Evolutionary conservation across 1,140 invertebrate genomes (phyloP).

Genomic region (Scaptomyza graminum): DNA sequence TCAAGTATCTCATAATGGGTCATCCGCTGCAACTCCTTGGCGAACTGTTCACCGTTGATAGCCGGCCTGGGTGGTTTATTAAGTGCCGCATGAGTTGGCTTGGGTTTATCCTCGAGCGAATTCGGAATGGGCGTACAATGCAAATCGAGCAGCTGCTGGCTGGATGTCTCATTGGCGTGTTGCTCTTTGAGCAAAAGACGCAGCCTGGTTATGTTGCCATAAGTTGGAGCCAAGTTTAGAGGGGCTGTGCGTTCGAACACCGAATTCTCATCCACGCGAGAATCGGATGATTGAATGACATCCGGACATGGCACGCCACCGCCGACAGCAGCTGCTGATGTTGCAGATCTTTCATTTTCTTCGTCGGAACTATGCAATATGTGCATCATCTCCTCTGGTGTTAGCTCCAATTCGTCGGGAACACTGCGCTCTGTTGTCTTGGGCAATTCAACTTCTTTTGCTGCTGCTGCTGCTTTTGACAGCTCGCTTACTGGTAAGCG

Average conservation of each 20-base stretch:
- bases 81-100: slow-evolving; percentile 7
- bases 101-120: background rate
- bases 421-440: slow-evolving; percentile 19
- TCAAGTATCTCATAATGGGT: slow-evolving; percentile 73
- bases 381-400: background rate
- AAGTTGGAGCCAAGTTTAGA: slow-evolving; percentile 46
- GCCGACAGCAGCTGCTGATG: background rate
- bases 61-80: slow-evolving; percentile 63
- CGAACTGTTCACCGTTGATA: slow-evolving; percentile 73
- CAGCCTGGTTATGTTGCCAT: slow-evolving; percentile 27
- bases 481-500: background rate
- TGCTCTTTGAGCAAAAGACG: background rate
- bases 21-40: slow-evolving; percentile 60
- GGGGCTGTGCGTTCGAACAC: slow-evolving; percentile 8
- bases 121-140: slow-evolving; percentile 12
- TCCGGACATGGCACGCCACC: slow-evolving; percentile 4
- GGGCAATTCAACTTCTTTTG: background rate
- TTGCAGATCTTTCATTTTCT: background rate
- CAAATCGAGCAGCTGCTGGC: slow-evolving; percentile 49
- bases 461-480: background rate
- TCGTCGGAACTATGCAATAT: background rate
- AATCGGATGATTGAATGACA: slow-evolving; percentile 9
- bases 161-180: slow-evolving; percentile 15
- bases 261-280: slow-evolving; percentile 37
- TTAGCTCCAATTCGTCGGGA: slow-evolving; percentile 49